phyloP scores from a whole-genome alignment of 2,888 invertebrate genomes.

The Lycia hirtaria region DNA sequence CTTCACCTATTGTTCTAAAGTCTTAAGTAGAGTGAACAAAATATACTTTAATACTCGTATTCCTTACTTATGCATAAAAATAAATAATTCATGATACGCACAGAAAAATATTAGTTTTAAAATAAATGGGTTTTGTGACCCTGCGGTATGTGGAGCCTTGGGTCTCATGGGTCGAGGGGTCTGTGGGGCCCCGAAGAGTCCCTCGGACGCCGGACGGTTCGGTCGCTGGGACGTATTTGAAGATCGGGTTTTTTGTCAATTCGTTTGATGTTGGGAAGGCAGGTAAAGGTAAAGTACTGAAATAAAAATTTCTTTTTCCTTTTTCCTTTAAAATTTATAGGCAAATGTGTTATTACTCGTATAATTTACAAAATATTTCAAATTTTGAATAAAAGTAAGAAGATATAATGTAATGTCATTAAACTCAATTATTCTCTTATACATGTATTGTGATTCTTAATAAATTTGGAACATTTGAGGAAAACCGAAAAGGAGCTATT shows the following conservation, averaged over 20 bases:
- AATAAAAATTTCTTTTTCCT: background rate
- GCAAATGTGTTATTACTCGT: background rate
- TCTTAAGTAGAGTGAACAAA: too few relatives aligned
- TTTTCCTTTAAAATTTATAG: too few relatives aligned
- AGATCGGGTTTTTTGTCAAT: constrained; percentile 13
- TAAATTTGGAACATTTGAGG: too few relatives aligned
- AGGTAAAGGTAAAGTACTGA: constrained; percentile 6
- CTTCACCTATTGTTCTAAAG: too few relatives aligned
- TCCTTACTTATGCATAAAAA: constrained; percentile 51
- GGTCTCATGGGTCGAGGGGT: constrained; percentile 6
- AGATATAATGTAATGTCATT: too few relatives aligned
- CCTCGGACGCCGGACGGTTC: constrained; percentile 1
- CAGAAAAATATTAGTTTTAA: constrained; percentile 60
- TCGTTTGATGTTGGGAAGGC: constrained; percentile 17
- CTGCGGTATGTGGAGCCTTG: constrained; percentile 14
- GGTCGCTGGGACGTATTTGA: constrained; percentile 14
- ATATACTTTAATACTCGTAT: constrained; percentile 55
- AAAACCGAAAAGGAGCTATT: too few relatives aligned
- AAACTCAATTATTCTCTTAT: too few relatives aligned
- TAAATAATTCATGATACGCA: constrained; percentile 51
- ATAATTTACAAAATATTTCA: background rate
- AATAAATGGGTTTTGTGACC: constrained; percentile 28
- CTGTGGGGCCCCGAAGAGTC: constrained; percentile 9
- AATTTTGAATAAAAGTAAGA: constrained; percentile 15
- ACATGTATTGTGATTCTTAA: too few relatives aligned